These are phyloP conservation scores for Sceloporus tristichus DNA, from an alignment of 2,113 vertebrate species.

Conservation along the genomic window DNA sequence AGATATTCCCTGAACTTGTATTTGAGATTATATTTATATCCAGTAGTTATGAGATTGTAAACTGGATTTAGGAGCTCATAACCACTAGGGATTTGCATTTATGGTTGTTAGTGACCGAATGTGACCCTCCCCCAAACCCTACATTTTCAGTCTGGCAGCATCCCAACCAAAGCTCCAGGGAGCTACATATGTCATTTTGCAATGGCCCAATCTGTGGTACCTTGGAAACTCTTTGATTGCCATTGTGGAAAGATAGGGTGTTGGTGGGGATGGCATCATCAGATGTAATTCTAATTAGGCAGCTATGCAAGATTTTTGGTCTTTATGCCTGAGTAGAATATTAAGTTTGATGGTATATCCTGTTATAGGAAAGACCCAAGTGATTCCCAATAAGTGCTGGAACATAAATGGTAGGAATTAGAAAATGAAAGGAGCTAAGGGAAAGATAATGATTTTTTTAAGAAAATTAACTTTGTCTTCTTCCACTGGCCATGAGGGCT, in stretches of 20 bases:
- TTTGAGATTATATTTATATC: not conserved
- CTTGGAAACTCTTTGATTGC: too few species aligned
- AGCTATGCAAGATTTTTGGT: not conserved
- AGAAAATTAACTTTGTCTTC: constrained; percentile 27
- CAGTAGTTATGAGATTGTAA: too few species aligned
- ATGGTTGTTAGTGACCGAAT: too few species aligned
- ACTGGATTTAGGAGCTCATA: too few species aligned
- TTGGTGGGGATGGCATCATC: too few species aligned
- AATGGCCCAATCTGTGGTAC: too few species aligned
- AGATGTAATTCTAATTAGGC: too few species aligned
- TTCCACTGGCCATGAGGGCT: not conserved
- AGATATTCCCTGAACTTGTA: not conserved
- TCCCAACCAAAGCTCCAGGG: not conserved
- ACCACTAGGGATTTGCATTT: too few species aligned
- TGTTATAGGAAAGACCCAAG: not conserved
- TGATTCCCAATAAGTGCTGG: constrained; percentile 6
- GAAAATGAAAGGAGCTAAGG: not conserved
- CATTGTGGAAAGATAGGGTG: too few species aligned
- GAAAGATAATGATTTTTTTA: not conserved
- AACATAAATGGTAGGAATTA: not conserved
- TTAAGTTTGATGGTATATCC: not conserved
- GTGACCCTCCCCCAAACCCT: too few species aligned
- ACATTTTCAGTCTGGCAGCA: too few species aligned
- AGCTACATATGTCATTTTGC: not conserved
- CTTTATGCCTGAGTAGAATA: not conserved